Percentiles rank a stretch among this genome's conserved stretches.
Conservation (phyloP, 2,888 invertebrate genomes). For the Eristalinus sepulchralis region DNA sequence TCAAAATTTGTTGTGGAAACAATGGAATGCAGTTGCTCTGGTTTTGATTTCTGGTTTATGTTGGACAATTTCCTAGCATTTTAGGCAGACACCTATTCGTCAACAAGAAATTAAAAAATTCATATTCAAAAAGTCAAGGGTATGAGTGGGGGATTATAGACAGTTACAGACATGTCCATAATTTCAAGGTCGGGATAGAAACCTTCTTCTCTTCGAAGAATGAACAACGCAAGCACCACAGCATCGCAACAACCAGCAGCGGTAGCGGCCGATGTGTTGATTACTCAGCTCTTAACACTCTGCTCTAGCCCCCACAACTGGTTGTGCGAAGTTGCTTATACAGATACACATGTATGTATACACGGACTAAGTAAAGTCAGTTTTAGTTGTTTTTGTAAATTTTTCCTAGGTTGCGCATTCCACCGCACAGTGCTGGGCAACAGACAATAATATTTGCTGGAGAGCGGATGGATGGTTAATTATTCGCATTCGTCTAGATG, state of each 20-base stretch:
- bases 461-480: constrained; percentile 27
- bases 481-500: constrained; percentile 17
- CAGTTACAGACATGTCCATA: not conserved
- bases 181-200: constrained; percentile 62
- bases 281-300: constrained; percentile 60
- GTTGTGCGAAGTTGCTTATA: constrained; percentile 37
- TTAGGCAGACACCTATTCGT: constrained; percentile 34
- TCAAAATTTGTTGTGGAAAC: constrained; percentile 12
- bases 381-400: not conserved
- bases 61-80: constrained; percentile 38
- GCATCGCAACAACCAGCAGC: constrained; percentile 6
- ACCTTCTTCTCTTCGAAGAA: constrained; percentile 26
- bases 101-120: too few species aligned
- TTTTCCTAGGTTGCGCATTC: constrained; percentile 29
- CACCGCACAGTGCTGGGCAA: constrained; percentile 1
- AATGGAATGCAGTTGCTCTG: constrained; percentile 33
- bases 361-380: not conserved
- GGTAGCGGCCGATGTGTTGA: constrained; percentile 49
- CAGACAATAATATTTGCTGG: constrained; percentile 13
- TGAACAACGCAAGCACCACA: constrained; percentile 2
- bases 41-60: constrained; percentile 47
- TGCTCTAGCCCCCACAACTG: constrained; percentile 46
- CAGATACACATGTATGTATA: not conserved
- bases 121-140: not conserved
- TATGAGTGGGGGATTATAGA: not conserved